Conservation (phyloP, 2,888 invertebrate genomes). For the Strigamia maritima region DNA sequence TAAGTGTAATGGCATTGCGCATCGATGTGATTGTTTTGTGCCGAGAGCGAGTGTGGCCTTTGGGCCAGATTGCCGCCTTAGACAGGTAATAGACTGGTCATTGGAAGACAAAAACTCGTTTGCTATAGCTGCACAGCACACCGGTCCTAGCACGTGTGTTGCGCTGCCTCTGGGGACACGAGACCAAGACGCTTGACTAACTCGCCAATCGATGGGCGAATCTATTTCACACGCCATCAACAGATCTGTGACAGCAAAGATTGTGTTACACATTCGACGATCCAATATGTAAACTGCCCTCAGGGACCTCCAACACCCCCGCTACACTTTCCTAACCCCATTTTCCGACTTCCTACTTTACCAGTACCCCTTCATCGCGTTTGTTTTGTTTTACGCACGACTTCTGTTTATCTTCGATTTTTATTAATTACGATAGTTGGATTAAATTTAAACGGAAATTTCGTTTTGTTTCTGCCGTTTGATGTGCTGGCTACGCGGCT, state of each 20-base stretch:
- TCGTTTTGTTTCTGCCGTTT: too few relatives aligned
- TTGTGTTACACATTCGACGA: constrained; percentile 35
- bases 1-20: neutral
- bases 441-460: too few relatives aligned
- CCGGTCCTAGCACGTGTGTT: neutral
- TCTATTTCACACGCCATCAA: constrained; percentile 37
- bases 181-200: neutral
- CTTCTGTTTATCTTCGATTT: neutral
- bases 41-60: neutral
- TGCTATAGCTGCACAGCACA: neutral
- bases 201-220: constrained; percentile 35
- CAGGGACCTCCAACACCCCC: neutral
- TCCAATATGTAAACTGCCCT: constrained; percentile 38
- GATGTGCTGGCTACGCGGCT: too few relatives aligned
- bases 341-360: too few relatives aligned
- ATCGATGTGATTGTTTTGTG: neutral
- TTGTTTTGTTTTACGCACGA: too few relatives aligned
- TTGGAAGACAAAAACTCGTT: neutral
- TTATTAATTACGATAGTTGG: too few relatives aligned
- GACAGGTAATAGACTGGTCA: neutral
- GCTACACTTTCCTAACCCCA: too few relatives aligned
- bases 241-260: constrained; percentile 38
- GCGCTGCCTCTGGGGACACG: neutral
- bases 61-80: neutral
- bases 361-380: too few relatives aligned